Base-by-base conservation (phyloP, 2,888 invertebrate species). In the Pandemis cinnamomeana region DNA sequence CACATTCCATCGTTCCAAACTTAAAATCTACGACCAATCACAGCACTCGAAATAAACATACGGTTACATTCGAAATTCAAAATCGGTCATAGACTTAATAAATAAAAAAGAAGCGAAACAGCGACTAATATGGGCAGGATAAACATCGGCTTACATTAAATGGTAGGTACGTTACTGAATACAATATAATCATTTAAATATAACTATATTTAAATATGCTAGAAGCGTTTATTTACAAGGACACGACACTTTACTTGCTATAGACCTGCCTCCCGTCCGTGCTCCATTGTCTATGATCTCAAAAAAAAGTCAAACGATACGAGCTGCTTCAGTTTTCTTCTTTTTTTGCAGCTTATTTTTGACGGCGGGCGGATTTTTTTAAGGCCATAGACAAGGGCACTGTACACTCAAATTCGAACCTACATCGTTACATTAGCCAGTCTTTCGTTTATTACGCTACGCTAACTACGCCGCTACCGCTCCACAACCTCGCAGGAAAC, bases 381-480 rank as follows among this genome's bases (percentile, higher is more conserved):
- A 69, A 74, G 53, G 0, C 20, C 71, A 74, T 53, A 71, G 61
- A 71, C 74, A 62, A 15, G 64, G 42, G 46, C 66, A 51, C 68
- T 71, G 66, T 73, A 63, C 64, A 71, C 63, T 68, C 77, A 71
- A 75, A 71, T 83, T 79, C 80, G 81, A 83, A 83, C 81, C 87
- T 86, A 83, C 82, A 84, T 86, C 89, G 80, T 89, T 89, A 91
- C 91, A 86, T 91, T 91, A 91, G 89, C 93, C 93, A 93, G 93
- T 93, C 93, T 93, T 93, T 93, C 92, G 91, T 89, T 93, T 92
- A 74, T 74, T 74, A 84, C 91, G 87, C 90, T 92, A 92, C 91
- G 85, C 89, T 89, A 90, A 80, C 83, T 84, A 84, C 81, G 77
- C 80, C 83, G 78, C 83, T 80, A 67, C 55, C 53, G 64, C 64